These are phyloP conservation scores for Drosophila yakuba DNA, from an alignment of 1,140 invertebrate genomes.

Conservation along the genomic window DNA sequence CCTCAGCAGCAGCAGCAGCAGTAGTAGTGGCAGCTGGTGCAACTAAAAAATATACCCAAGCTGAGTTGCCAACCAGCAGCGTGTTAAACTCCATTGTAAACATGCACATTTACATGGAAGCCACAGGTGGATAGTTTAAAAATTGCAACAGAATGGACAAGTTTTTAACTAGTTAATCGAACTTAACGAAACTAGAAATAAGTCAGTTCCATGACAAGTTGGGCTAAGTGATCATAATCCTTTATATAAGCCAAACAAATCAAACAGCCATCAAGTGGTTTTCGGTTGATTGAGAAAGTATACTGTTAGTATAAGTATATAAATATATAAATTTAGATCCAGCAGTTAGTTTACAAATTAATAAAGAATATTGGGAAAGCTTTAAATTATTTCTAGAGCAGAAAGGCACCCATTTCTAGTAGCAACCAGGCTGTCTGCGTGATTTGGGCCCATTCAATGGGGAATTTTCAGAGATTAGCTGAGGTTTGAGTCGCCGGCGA, in stretches of 20 bases:
- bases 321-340: too few species aligned
- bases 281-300: background rate
- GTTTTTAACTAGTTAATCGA: background rate
- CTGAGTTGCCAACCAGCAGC: slow-evolving; percentile 48
- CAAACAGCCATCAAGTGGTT: too few species aligned
- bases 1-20: background rate
- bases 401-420: background rate
- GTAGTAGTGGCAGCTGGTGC: slow-evolving; percentile 20
- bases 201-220: too few species aligned
- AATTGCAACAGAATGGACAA: slow-evolving; percentile 14
- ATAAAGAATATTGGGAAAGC: too few species aligned
- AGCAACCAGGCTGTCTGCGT: background rate
- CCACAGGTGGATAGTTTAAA: slow-evolving; percentile 56
- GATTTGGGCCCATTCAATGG: background rate
- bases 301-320: too few species aligned
- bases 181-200: too few species aligned
- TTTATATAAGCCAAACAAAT: too few species aligned
- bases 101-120: slow-evolving; percentile 64
- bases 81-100: slow-evolving; percentile 70
- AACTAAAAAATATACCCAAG: slow-evolving; percentile 38
- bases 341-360: too few species aligned
- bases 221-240: too few species aligned
- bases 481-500: slow-evolving; percentile 9
- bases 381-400: background rate
- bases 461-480: slow-evolving; percentile 24